Percentiles rank a stretch among this genome's conserved stretches.
Conservation (phyloP, 2,888 invertebrate species). For the Chorisops tibialis region DNA sequence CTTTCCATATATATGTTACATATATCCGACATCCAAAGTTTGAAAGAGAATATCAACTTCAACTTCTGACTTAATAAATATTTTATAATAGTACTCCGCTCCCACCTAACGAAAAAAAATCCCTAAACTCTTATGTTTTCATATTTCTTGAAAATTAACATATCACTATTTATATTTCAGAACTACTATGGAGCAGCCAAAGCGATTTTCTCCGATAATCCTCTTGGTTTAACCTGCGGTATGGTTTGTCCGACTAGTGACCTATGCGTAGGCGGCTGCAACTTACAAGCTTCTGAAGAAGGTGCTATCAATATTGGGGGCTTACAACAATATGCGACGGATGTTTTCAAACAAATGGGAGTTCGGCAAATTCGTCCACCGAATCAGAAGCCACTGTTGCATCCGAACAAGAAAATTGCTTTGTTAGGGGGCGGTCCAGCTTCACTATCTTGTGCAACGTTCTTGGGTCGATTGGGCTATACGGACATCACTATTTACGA, state of each 20-base stretch:
- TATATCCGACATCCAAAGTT: too few species aligned
- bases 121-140: too few species aligned
- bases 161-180: slow-evolving; percentile 51
- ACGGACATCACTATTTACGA: slow-evolving; percentile 89
- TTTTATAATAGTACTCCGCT: too few species aligned
- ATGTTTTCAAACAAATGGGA: slow-evolving; percentile 93
- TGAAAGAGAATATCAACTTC: too few species aligned
- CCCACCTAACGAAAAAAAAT: too few species aligned
- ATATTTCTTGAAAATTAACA: neutral
- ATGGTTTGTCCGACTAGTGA: slow-evolving; percentile 99
- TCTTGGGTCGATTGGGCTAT: slow-evolving; percentile 90
- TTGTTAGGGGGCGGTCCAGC: slow-evolving; percentile 95
- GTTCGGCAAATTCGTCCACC: slow-evolving; percentile 84
- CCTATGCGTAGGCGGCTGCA: slow-evolving; percentile 96
- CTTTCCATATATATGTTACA: too few species aligned
- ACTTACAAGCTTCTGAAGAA: slow-evolving; percentile 92
- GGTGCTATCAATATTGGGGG: slow-evolving; percentile 99
- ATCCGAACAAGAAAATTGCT: slow-evolving; percentile 63
- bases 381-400: slow-evolving; percentile 55
- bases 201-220: slow-evolving; percentile 95
- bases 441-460: slow-evolving; percentile 93
- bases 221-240: slow-evolving; percentile 89
- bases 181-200: slow-evolving; percentile 98
- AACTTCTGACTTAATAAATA: too few species aligned
- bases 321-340: slow-evolving; percentile 94